Percentiles rank a stretch among this genome's conserved stretches.
These are phyloP conservation scores for Crotophaga sulcirostris DNA, from an alignment of 2,113 vertebrate species.

Conservation along the genomic window DNA sequence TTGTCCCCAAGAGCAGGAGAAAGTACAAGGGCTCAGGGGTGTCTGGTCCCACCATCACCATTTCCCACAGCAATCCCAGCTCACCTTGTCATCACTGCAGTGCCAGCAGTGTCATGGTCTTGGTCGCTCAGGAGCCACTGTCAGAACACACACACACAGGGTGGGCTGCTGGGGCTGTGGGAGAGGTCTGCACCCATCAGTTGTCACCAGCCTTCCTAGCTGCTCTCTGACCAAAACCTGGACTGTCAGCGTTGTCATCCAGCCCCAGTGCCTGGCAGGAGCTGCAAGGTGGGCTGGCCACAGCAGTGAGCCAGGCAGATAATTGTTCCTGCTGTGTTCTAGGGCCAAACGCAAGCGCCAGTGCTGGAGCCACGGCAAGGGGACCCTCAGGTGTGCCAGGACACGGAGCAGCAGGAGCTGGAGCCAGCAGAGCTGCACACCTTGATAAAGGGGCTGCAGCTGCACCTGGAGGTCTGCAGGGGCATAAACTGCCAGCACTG, in stretches of 20 bases:
- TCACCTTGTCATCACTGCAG: neutral
- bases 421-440: conserved; percentile 40
- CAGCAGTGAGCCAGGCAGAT: neutral
- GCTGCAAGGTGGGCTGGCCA: neutral
- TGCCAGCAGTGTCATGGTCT: neutral
- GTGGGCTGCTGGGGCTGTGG: neutral
- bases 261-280: neutral
- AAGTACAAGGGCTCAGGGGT: neutral
- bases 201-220: accelerated
- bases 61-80: neutral
- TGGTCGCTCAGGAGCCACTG: neutral
- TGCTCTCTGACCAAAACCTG: neutral
- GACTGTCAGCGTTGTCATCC: neutral
- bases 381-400: neutral
- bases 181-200: neutral
- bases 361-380: neutral
- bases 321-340: neutral
- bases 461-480: conserved; percentile 67
- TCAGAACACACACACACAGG: neutral
- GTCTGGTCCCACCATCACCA: neutral
- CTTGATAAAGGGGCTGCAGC: conserved; percentile 58
- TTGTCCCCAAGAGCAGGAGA: neutral
- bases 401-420: conserved; percentile 53
- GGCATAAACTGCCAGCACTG: conserved; percentile 53
- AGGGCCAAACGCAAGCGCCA: neutral